Evolutionary conservation across 2,113 vertebrate species (phyloP).

Genomic region (Glaucidium brasilianum): DNA sequence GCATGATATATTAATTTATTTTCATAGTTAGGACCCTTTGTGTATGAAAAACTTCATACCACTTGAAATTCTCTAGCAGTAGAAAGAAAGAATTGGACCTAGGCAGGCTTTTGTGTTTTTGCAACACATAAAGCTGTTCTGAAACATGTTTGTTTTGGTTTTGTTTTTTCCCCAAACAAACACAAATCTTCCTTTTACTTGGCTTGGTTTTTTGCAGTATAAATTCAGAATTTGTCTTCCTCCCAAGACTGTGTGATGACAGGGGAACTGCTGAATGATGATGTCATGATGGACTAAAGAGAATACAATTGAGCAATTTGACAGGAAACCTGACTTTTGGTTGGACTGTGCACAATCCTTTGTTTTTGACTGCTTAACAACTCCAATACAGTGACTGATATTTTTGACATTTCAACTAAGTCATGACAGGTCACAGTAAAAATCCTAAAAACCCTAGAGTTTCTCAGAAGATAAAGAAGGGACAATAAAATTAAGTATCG

Average conservation of each 20-base stretch:
- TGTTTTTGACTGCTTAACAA: neutral
- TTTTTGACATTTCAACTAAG: neutral
- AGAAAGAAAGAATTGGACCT: neutral
- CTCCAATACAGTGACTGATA: neutral
- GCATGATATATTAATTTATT: neutral
- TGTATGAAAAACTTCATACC: neutral
- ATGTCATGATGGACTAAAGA: slow-evolving; percentile 32
- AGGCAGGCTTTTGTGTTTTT: neutral
- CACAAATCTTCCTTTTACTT: neutral
- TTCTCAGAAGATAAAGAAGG: neutral
- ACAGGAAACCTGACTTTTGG: slow-evolving; percentile 51
- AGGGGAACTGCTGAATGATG: slow-evolving; percentile 16
- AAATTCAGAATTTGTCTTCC: slow-evolving; percentile 11
- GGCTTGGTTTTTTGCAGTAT: neutral
- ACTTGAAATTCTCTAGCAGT: neutral
- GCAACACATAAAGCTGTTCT: neutral
- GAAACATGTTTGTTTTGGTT: neutral
- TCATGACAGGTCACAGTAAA: neutral
- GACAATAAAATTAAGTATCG: neutral
- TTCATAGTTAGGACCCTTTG: neutral
- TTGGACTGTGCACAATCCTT: neutral
- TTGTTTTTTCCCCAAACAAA: neutral
- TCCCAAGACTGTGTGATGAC: slow-evolving; percentile 30
- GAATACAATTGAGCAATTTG: slow-evolving; percentile 59
- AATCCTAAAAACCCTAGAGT: neutral